Conservation (phyloP, 2,797 vertebrate genomes). For the Limosa lapponica region DNA sequence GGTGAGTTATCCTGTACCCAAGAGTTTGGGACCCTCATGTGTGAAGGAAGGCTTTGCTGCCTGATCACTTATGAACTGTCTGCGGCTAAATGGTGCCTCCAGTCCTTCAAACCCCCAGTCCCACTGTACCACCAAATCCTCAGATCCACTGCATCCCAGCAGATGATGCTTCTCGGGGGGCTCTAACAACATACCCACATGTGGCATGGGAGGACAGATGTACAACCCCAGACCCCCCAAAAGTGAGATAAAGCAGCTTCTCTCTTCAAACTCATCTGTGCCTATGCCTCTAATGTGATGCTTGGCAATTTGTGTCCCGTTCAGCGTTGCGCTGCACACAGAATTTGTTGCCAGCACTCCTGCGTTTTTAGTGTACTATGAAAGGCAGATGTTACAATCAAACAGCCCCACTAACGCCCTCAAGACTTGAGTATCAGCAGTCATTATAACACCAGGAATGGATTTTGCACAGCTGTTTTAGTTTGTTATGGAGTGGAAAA, state of each 20-base stretch:
- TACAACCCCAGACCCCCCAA: neutral
- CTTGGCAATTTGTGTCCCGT: neutral
- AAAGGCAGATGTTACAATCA: neutral
- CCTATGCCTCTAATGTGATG: neutral
- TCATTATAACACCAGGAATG: neutral
- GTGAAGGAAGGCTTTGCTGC: neutral
- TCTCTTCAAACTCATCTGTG: neutral
- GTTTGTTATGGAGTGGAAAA: neutral
- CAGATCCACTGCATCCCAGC: neutral
- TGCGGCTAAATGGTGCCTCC: neutral
- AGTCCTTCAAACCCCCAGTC: neutral
- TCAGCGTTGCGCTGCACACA: accelerated
- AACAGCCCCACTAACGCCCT: neutral
- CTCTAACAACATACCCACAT: accelerated
- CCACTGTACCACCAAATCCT: neutral
- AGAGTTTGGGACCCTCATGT: neutral
- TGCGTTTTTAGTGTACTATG: neutral
- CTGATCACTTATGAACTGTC: neutral
- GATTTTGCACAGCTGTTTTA: neutral
- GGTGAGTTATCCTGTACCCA: neutral
- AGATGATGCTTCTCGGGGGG: neutral
- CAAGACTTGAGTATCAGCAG: neutral
- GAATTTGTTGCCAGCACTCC: neutral
- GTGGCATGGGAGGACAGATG: neutral
- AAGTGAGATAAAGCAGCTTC: neutral